Evolutionary conservation across 2,888 invertebrate species (phyloP).

Genomic region (Busseola fusca): DNA sequence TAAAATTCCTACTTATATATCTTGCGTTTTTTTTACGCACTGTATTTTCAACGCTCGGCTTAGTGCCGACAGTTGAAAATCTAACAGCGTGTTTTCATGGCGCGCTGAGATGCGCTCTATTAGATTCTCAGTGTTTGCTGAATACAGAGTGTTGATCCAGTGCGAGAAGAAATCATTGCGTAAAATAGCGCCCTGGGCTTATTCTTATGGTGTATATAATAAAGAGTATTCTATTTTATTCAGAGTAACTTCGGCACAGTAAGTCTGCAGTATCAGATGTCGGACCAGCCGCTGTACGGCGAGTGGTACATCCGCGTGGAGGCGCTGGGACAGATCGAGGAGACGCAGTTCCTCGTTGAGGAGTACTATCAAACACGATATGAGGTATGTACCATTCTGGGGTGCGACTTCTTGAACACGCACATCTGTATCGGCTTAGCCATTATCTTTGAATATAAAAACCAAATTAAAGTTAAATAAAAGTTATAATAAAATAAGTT

Average conservation of each 20-base stretch:
- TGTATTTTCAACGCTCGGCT: neutral
- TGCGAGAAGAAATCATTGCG: neutral
- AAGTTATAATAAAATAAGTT: too few relatives aligned
- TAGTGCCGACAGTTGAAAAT: neutral
- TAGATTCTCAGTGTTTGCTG: neutral
- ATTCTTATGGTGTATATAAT: neutral
- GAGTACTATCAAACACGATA: conserved; percentile 98
- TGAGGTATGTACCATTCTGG: conserved; percentile 88
- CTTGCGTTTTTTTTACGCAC: neutral
- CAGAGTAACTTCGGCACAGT: conserved; percentile 97
- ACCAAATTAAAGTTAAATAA: too few relatives aligned
- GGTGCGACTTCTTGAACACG: too few relatives aligned
- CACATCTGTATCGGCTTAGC: too few relatives aligned
- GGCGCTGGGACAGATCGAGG: conserved; percentile 96
- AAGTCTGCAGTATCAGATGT: conserved; percentile 96
- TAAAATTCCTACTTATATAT: neutral
- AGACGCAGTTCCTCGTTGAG: conserved; percentile 95
- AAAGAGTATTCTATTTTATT: neutral
- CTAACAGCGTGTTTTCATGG: neutral
- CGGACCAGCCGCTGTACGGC: conserved; percentile 97
- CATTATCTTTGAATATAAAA: neutral
- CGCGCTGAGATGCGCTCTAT: neutral
- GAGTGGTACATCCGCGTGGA: conserved; percentile 97
- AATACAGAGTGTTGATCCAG: neutral
- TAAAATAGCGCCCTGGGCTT: neutral